phyloP scores from a whole-genome alignment of 1,140 invertebrate species.

The Drosophila ironensis region DNA sequence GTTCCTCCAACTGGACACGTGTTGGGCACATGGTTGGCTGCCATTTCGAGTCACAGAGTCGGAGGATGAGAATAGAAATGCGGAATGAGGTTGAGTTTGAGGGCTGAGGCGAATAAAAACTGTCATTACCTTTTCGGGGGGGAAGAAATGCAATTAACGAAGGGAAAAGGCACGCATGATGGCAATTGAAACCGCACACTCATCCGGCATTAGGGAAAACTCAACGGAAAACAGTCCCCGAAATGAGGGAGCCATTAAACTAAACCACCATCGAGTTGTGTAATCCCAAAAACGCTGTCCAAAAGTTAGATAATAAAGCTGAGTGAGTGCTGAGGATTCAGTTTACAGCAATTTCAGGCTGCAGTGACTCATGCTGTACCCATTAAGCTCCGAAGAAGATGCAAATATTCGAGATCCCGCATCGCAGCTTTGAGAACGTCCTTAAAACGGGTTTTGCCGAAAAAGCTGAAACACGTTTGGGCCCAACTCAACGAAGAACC shows the following conservation, averaged over 20 bases:
- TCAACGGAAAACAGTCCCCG: background rate
- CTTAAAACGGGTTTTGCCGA: slow-evolving; percentile 66
- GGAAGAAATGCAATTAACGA: slow-evolving; percentile 24
- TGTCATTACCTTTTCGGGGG: slow-evolving; percentile 16
- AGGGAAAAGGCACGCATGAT: slow-evolving; percentile 12
- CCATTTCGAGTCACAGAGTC: too few species aligned
- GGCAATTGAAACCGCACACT: slow-evolving; percentile 29
- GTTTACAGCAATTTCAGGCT: too few species aligned
- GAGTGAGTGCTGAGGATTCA: too few species aligned
- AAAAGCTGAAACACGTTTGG: slow-evolving; percentile 64
- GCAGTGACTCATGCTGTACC: slow-evolving; percentile 57
- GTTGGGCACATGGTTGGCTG: slow-evolving; percentile 39
- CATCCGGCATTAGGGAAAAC: slow-evolving; percentile 10
- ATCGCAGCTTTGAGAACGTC: slow-evolving; percentile 37
- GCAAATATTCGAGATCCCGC: slow-evolving; percentile 20
- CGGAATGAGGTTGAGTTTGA: too few species aligned
- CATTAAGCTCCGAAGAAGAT: slow-evolving; percentile 21
- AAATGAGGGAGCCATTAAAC: background rate
- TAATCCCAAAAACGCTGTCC: slow-evolving; percentile 1
- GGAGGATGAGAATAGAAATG: background rate
- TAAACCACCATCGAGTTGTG: too few species aligned
- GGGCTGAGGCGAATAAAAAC: too few species aligned
- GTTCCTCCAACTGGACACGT: slow-evolving; percentile 41
- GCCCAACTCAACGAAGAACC: slow-evolving; percentile 46
- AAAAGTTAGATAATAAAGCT: background rate